Base-by-base conservation (phyloP, 2,797 vertebrate genomes). In the Phaenicophaeus curvirostris region DNA sequence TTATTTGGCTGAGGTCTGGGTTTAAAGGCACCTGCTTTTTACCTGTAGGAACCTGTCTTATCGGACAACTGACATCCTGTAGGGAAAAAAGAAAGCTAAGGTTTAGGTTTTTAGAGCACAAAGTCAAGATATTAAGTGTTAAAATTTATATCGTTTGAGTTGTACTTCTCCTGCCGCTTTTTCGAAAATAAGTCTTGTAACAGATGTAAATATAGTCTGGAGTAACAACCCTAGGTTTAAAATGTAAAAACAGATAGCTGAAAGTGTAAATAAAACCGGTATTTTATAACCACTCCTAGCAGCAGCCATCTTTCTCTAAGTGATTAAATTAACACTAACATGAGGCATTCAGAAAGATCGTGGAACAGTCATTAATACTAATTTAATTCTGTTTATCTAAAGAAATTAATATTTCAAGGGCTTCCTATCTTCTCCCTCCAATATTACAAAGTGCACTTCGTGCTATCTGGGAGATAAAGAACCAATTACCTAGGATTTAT, bases 11-110 rank as follows among this genome's bases (percentile, higher is more conserved):
- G 98, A 98, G 98, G 97, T 99, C 99, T 96, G 99, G 99, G 97
- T 99, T 99, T 98, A 99, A 99, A 99, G 99, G 99, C 98, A 99
- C 99, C 99, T 99, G 99, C 98, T 99, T 99, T 99, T 99, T 99
- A 98, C 99, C 99, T 97, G 99, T 99, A 98, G 99, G 99, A 98
- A 99, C 99, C 99, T 99, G 99, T 97, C 99, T 99, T 97, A 99
- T 98, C 1, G 99, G 99, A 97, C 99, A 99, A 97, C 99, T 99
- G 97, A 99, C 99, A 98, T 99, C 99, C 99, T 99, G 97, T 13
- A 96, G 90, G 96, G 94, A 95, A 95, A 95, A 83, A 87, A 89
- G 39, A 94, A 63, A 94, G 59, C 41, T 24, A 54, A 37, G 10
- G 5, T 57, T 95, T 65, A 61, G 42, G 16, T 19, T 73, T 91